Base-by-base conservation (phyloP, 2,113 vertebrate species). In the Boulengeromyrus knoepffleri region DNA sequence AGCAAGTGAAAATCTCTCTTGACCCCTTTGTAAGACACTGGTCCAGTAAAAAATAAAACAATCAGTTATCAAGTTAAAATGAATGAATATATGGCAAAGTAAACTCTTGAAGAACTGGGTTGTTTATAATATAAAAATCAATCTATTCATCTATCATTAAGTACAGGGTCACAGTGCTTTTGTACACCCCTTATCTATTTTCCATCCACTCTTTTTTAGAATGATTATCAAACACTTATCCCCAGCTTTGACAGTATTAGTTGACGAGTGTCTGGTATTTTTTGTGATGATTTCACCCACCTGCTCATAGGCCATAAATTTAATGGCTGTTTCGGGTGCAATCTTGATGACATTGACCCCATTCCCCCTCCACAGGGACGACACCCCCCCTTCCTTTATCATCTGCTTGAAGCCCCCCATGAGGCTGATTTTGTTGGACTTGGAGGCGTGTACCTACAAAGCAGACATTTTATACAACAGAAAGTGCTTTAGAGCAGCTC, bases 301-400 rank as follows among this genome's bases (percentile, higher is more conserved):
- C 97, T 98, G 96, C 90, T 99, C 98, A 92, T 99, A 99, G 1
- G 98, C 97, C 97, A 97, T 98, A 93, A 99, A 99, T 89, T 99
- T 99, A 93, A 99, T 97, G 91, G 98, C 98, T 1, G 98, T 99
- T 96, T 99, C 98, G 0, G 98, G 99, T 66, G 98, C 98, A 5
- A 99, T 99, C 95, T 99, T 99, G 84, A 99, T 94, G 70, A 99
- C 98, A 50, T 99, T 99, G n/a, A 97, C 96, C 36, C 98, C 99
- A 9, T 99, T 99, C 89, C 98, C 99, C 92, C 98, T 96, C 99
- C 99, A 99, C 89, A 99, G 95, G 1, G 98, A 99, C 19, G 90
- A 87, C 80, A 96, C 1, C 0, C 98, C 98, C 86, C 98, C 99
- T 95, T 99, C 99, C 92, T 98, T 99, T 88, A 99, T 90, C 99